These are phyloP conservation scores for Notamacropus eugenii DNA, from an alignment of 2,797 vertebrate species.

Conservation along the genomic window DNA sequence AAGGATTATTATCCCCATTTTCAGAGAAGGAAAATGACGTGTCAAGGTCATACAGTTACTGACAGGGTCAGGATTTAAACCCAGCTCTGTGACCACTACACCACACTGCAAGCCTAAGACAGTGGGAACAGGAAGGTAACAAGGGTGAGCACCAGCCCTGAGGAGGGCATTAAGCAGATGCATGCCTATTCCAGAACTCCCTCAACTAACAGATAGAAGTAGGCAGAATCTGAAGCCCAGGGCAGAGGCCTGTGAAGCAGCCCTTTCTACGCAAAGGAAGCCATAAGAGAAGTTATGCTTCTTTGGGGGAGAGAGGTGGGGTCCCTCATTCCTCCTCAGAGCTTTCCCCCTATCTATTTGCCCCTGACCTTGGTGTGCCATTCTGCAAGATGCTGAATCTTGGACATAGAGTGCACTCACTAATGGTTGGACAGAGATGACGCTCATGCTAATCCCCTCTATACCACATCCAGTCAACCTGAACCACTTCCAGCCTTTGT, in stretches of 20 bases:
- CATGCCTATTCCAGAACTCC: too few relatives aligned
- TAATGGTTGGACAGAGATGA: too few relatives aligned
- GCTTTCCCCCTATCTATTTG: neutral
- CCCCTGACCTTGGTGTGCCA: neutral
- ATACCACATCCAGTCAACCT: neutral
- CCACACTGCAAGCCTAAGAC: neutral
- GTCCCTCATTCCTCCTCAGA: neutral
- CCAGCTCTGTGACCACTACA: neutral
- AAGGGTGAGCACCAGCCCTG: neutral
- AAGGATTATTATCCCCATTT: neutral
- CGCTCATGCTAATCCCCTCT: too few relatives aligned
- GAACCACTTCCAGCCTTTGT: neutral
- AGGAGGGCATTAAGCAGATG: neutral
- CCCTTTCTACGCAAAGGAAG: neutral
- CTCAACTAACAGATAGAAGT: too few relatives aligned
- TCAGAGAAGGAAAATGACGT: conserved; percentile 29
- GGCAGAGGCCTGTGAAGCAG: neutral
- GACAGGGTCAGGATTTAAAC: neutral
- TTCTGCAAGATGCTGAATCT: too few relatives aligned
- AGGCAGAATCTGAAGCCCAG: too few relatives aligned
- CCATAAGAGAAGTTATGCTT: too few relatives aligned
- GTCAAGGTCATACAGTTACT: neutral
- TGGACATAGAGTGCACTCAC: too few relatives aligned
- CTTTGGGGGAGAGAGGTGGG: neutral
- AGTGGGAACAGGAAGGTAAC: neutral